Percentiles rank a stretch among this genome's conserved stretches.
Conservation (phyloP, 2,113 vertebrate genomes). For the Poeciliopsis retropinna region DNA sequence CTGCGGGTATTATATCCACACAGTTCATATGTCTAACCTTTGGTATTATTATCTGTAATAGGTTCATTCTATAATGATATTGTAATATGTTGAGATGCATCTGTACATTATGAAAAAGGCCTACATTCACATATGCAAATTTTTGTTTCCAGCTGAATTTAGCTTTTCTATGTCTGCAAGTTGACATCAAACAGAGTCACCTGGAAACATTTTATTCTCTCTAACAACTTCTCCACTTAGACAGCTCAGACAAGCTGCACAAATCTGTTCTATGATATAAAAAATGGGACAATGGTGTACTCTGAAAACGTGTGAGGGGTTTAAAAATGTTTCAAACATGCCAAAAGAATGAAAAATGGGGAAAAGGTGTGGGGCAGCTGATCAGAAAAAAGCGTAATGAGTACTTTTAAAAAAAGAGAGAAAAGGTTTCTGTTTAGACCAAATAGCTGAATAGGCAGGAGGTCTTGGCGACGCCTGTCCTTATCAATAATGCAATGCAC, state of each 20-base stretch:
- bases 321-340: conserved; percentile 46
- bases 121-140: background rate
- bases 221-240: conserved; percentile 22
- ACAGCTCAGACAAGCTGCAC: conserved; percentile 31
- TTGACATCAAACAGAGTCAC: conserved; percentile 29
- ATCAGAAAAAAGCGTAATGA: conserved; percentile 13
- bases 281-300: conserved; percentile 17
- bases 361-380: background rate
- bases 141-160: background rate
- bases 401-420: conserved; percentile 18
- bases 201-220: conserved; percentile 28
- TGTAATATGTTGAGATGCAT: background rate
- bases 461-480: conserved; percentile 46
- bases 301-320: conserved; percentile 24
- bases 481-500: conserved; percentile 75
- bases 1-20: background rate
- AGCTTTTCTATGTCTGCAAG: background rate
- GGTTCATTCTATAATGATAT: background rate
- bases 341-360: conserved; percentile 16
- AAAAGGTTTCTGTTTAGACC: conserved; percentile 36
- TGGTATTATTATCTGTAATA: too few species aligned
- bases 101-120: background rate
- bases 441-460: conserved; percentile 21
- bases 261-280: conserved; percentile 1
- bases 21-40: background rate